Evolutionary conservation across 2,797 vertebrate genomes (phyloP), one percentile per base, ranked within the genome.

Genomic region (Crax fasciolata): DNA sequence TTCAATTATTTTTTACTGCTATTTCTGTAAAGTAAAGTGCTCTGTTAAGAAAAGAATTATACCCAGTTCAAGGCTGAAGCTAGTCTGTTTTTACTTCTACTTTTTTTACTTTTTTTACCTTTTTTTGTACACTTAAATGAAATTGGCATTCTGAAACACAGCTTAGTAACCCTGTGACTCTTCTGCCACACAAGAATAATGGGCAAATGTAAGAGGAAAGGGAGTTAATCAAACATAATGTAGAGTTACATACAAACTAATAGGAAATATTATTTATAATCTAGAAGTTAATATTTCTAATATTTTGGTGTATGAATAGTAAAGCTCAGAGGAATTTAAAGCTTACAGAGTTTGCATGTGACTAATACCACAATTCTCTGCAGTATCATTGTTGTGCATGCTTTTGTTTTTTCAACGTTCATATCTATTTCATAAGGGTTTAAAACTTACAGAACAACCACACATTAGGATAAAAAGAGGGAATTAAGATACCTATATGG

Each of bases 1-100:
- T 54, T 39, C 71, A 79, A 67, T 80, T 78, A 77, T 66, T 83
- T 89, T 92, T 87, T 84, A 54, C 43, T 81, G 59, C 24, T 84
- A 54, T 80, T 77, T 87, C 58, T 93, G 63, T 82, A 91, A 67
- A 95, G 49, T 8, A 70, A 90, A 84, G 38, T 18, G 23, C 18
- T 84, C 27, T 67, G 8, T 66, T 91, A 67, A 55, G 38, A 46
- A 87, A 91, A 72, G 27, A 90, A 71, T 75, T 90, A 62, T 66
- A 19, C 2, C n/a, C 23, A 20, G 25, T 65, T 32, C 48, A 89
- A 81, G 41, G 13, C 20, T 89, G 54, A 83, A 61, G 71, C 75
- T 70, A 87, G 24, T 55, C 15, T 72, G 20, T 4, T 7, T 76
- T 78, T 27, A 39, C 16, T 28, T 61, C 54, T 0, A 0, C 5